A percentile compares a stretch with the other conserved stretches of the same genome.
These are phyloP conservation scores for Ictalurus furcatus DNA, from an alignment of 2,113 vertebrate species.

Conservation along the genomic window DNA sequence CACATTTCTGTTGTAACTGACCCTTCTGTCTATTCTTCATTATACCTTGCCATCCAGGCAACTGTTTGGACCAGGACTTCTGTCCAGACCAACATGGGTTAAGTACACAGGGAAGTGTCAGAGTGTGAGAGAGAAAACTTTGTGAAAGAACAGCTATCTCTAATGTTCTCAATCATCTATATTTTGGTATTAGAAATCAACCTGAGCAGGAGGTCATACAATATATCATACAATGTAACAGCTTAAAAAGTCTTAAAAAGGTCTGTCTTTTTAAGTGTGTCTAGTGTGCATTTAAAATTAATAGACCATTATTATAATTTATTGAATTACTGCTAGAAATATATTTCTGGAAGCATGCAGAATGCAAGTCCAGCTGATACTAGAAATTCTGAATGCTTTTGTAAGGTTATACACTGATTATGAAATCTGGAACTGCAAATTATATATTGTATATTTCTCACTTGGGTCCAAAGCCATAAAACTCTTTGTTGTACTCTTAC, in stretches of 20 bases:
- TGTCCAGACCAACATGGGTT: constrained; percentile 45
- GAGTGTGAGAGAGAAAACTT: neutral
- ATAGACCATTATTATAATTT: neutral
- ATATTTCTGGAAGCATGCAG: neutral
- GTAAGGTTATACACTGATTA: neutral
- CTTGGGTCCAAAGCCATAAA: constrained; percentile 21
- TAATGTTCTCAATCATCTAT: neutral
- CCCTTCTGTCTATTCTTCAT: constrained; percentile 41
- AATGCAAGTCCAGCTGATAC: neutral
- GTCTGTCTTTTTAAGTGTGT: neutral
- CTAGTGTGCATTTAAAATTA: neutral
- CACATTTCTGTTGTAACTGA: constrained; percentile 8
- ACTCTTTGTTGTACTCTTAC: constrained; percentile 48
- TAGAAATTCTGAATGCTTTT: neutral
- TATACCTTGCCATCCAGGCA: constrained; percentile 45
- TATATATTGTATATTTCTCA: neutral
- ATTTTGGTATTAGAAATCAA: neutral
- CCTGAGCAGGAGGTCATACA: neutral
- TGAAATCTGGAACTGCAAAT: neutral
- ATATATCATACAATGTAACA: neutral
- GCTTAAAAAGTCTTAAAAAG: neutral
- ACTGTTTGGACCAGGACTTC: constrained; percentile 51
- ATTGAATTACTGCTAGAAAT: neutral
- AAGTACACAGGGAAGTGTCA: constrained; percentile 37
- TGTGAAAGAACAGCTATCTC: constrained; percentile 42